Percentiles rank a stretch among this genome's conserved stretches.
Evolutionary conservation across 2,888 invertebrate genomes (phyloP).

Genomic region (Luperina nickerlii): DNA sequence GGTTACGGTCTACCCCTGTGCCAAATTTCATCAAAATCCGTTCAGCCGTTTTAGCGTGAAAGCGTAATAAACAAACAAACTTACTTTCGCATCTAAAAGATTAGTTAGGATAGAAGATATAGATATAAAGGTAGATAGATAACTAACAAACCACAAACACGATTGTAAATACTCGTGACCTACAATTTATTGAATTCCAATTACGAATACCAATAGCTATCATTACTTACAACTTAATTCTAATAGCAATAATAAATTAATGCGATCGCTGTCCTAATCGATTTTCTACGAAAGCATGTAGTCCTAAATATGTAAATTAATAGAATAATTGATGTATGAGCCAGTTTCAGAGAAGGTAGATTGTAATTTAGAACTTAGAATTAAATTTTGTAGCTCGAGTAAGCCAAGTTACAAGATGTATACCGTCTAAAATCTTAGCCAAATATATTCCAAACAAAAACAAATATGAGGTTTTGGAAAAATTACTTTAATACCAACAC

Average conservation of each 20-base stretch:
- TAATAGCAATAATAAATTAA: background rate
- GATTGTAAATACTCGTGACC: background rate
- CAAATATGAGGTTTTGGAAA: background rate
- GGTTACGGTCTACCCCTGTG: too few relatives aligned
- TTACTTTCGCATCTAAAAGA: too few relatives aligned
- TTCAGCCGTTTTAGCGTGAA: too few relatives aligned
- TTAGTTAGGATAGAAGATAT: too few relatives aligned
- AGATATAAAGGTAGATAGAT: too few relatives aligned
- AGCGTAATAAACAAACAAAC: too few relatives aligned
- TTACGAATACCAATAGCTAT: background rate
- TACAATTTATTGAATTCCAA: background rate
- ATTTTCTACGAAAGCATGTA: background rate
- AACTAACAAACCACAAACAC: background rate
- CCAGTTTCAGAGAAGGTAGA: constrained; percentile 3
- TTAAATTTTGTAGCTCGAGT: constrained; percentile 38
- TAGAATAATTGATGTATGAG: constrained; percentile 16
- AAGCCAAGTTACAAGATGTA: constrained; percentile 6
- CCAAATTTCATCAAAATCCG: too few relatives aligned
- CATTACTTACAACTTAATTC: background rate
- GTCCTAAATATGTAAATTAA: constrained; percentile 32
- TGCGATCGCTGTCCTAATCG: background rate
- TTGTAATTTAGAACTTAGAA: constrained; percentile 22
- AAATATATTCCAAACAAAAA: background rate
- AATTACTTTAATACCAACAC: background rate
- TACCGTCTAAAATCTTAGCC: constrained; percentile 26